Conservation (phyloP, 1,140 invertebrate species). For the Lethrus apterus region DNA sequence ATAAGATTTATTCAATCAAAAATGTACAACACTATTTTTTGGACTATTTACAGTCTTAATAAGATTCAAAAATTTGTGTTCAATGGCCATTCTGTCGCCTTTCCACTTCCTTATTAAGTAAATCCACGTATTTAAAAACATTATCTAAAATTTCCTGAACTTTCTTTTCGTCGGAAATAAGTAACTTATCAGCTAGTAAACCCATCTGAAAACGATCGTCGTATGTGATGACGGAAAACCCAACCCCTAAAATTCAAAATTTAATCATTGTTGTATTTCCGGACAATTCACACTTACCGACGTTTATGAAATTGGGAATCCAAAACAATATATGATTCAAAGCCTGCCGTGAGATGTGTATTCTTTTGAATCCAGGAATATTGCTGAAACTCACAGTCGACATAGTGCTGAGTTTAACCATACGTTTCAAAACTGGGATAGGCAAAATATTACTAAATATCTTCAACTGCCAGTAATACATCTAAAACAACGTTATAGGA, state of each 20-base stretch:
- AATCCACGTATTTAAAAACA: neutral
- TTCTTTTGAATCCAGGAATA: neutral
- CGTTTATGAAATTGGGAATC: neutral
- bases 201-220: neutral
- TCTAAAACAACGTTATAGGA: neutral
- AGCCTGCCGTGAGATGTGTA: neutral
- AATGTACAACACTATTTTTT: too few species aligned
- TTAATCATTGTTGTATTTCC: too few species aligned
- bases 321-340: neutral
- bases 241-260: neutral
- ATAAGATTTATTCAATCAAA: too few species aligned
- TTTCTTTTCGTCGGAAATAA: neutral
- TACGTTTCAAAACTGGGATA: neutral
- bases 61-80: too few species aligned
- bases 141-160: neutral
- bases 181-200: neutral
- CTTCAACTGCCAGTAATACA: constrained; percentile 1
- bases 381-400: neutral
- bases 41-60: too few species aligned
- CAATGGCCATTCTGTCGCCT: too few species aligned
- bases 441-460: neutral
- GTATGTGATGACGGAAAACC: neutral
- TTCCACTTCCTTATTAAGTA: neutral
- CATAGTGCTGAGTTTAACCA: neutral
- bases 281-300: too few species aligned